Percentiles rank a stretch among this genome's conserved stretches.
These are phyloP conservation scores for Cyprinodon tularosa DNA, from an alignment of 2,113 vertebrate genomes.

Conservation along the genomic window DNA sequence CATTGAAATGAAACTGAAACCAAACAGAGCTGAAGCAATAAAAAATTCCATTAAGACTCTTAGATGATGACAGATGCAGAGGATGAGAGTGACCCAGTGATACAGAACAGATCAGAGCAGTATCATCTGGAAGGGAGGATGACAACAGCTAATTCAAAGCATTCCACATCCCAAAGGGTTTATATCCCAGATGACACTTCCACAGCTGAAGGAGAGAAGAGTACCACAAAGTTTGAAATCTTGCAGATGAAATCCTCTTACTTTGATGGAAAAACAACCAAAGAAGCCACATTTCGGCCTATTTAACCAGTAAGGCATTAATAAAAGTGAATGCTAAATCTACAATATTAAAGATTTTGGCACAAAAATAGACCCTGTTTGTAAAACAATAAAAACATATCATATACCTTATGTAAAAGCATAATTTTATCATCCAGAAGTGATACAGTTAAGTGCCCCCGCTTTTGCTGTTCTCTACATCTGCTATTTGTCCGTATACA, in stretches of 20 bases:
- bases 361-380: neutral
- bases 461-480: neutral
- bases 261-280: constrained; percentile 2
- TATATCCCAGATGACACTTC: constrained; percentile 44
- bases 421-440: neutral
- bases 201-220: constrained; percentile 43
- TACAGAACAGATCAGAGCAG: constrained; percentile 50
- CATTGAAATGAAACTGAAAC: constrained; percentile 7
- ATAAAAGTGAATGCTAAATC: neutral
- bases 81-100: constrained; percentile 27
- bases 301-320: constrained; percentile 7
- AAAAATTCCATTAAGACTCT: constrained; percentile 12
- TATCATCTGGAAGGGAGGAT: constrained; percentile 46
- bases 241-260: constrained; percentile 17
- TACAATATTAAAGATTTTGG: neutral
- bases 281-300: neutral
- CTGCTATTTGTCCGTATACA: neutral
- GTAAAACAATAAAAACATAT: neutral
- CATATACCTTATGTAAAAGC: neutral
- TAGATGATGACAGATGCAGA: constrained; percentile 24
- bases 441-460: neutral
- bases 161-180: constrained; percentile 45
- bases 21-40: constrained; percentile 5
- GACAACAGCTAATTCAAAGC: constrained; percentile 60
- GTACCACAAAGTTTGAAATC: constrained; percentile 51